Percentiles rank a stretch among this genome's conserved stretches.
These are phyloP conservation scores for Mormoops blainvillei DNA, from an alignment of 2,113 vertebrate species.

Conservation along the genomic window DNA sequence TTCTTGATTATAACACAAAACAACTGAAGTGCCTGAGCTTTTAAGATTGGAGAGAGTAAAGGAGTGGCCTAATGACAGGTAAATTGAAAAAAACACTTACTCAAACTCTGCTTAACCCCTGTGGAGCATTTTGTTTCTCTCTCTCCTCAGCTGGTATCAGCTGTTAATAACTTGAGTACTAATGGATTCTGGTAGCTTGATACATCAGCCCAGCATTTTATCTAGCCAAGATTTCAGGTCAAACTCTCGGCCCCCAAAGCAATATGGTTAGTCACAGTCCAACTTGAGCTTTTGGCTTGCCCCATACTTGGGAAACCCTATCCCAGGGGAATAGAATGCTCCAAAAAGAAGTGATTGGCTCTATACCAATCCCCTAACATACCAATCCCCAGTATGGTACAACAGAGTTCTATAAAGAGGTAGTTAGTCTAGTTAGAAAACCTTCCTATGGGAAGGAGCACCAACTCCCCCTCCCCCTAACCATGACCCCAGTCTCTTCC, in stretches of 20 bases:
- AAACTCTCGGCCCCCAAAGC: not conserved
- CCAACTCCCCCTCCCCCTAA: too few relatives aligned
- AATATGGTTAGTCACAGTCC: not conserved
- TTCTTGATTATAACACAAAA: not conserved
- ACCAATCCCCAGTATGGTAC: fast-evolving
- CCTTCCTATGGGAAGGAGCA: fast-evolving
- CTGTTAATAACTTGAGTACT: not conserved
- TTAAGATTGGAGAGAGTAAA: not conserved
- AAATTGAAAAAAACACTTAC: not conserved
- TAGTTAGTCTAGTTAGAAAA: not conserved
- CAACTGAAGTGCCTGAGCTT: not conserved
- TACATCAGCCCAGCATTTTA: not conserved
- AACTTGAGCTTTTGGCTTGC: not conserved
- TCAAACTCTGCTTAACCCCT: fast-evolving
- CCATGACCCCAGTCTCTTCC: not conserved
- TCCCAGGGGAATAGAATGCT: not conserved
- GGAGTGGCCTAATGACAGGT: not conserved
- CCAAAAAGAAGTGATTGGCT: not conserved
- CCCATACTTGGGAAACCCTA: not conserved
- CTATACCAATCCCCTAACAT: fast-evolving
- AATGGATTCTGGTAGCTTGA: not conserved
- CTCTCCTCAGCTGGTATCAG: not conserved
- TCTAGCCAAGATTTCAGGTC: not conserved
- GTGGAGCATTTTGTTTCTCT: not conserved
- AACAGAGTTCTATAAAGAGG: not conserved